Conservation (phyloP, 2,888 invertebrate species). For the Caenorhabditis angaria region DNA sequence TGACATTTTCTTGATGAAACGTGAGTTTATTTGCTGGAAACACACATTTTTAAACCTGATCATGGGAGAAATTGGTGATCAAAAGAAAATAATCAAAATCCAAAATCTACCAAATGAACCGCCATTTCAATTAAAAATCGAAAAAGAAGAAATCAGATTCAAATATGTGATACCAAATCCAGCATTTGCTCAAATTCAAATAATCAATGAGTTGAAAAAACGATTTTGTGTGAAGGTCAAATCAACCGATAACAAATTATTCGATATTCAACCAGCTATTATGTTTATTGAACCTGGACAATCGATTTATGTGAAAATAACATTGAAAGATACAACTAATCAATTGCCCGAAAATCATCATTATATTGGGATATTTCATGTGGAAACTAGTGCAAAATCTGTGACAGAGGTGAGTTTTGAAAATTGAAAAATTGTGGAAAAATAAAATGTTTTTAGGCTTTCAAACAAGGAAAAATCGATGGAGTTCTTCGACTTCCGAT, state of each 20-base stretch:
- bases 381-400: background rate
- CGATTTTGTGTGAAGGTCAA: background rate
- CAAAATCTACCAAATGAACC: slow-evolving; percentile 1
- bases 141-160: background rate
- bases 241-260: background rate
- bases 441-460: background rate
- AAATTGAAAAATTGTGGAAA: background rate
- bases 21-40: too few species aligned
- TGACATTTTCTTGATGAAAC: too few species aligned
- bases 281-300: background rate
- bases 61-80: too few species aligned
- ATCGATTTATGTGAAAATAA: background rate
- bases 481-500: background rate
- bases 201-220: background rate
- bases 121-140: background rate
- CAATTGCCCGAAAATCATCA: background rate
- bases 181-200: background rate
- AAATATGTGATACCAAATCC: background rate
- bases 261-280: background rate
- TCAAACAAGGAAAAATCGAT: background rate
- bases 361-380: slow-evolving; percentile 1
- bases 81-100: background rate
- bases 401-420: background rate
- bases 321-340: background rate
- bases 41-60: too few species aligned